Percentiles rank a stretch among this genome's conserved stretches.
These are phyloP conservation scores for Sebastes trivittatus DNA, from an alignment of 2,797 vertebrate species.

Conservation along the genomic window DNA sequence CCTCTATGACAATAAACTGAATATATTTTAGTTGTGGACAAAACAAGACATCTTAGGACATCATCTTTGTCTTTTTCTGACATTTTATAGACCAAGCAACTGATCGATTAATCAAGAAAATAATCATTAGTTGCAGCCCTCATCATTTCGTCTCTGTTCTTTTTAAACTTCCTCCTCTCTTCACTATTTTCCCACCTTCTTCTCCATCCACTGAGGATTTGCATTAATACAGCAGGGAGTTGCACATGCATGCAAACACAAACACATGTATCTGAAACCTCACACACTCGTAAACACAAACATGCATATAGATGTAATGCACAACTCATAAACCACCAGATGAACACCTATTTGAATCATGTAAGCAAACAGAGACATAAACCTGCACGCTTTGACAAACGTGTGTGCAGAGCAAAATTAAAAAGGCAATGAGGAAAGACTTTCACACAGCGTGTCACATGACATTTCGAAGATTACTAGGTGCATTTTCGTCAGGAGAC, in stretches of 20 bases:
- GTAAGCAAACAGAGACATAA: not conserved
- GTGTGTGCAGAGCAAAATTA: not conserved
- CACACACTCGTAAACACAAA: not conserved
- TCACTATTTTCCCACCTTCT: not conserved
- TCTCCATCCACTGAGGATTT: not conserved
- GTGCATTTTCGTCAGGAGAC: not conserved
- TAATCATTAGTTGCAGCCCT: no score
- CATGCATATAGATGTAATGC: not conserved
- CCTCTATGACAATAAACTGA: no score
- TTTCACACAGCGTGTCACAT: not conserved
- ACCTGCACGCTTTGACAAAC: not conserved
- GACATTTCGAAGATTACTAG: not conserved
- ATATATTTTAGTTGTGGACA: no score
- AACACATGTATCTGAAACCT: not conserved
- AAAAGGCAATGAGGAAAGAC: slow-evolving; percentile 31
- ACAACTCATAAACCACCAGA: not conserved
- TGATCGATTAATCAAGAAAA: no score
- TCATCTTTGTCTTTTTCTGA: no score
- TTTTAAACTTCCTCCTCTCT: not conserved
- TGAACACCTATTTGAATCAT: not conserved
- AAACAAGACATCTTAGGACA: no score
- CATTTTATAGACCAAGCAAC: no score
- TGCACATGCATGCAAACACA: not conserved
- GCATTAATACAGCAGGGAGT: not conserved
- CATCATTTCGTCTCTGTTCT: not conserved